Evolutionary conservation across 2,113 vertebrate species (phyloP).

Genomic region (Carollia perspicillata): DNA sequence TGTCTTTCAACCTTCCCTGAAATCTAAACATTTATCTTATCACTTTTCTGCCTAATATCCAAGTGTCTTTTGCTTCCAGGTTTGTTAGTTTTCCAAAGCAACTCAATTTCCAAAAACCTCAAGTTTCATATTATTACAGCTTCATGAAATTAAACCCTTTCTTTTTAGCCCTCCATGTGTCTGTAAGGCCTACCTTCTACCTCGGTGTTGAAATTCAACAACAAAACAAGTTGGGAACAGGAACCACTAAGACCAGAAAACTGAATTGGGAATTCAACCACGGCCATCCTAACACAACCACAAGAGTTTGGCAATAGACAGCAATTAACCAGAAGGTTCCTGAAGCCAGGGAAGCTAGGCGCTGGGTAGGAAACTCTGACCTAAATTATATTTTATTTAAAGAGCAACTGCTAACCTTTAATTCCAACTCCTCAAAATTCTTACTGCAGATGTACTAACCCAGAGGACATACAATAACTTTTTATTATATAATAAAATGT

Average conservation of each 20-base stretch:
- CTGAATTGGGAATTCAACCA: slow-evolving; percentile 23
- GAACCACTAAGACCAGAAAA: slow-evolving; percentile 43
- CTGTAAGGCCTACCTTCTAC: neutral
- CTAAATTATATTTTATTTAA: slow-evolving; percentile 51
- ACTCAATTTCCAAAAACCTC: slow-evolving; percentile 33
- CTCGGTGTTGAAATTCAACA: slow-evolving; percentile 32
- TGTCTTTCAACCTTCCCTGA: slow-evolving; percentile 44
- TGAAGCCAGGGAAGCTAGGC: neutral
- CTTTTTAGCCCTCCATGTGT: neutral
- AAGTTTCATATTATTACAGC: neutral
- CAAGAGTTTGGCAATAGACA: slow-evolving; percentile 33
- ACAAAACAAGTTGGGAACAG: slow-evolving; percentile 15
- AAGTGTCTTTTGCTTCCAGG: slow-evolving; percentile 49
- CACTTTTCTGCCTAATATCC: slow-evolving; percentile 67
- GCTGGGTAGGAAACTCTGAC: slow-evolving; percentile 22
- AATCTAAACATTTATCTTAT: slow-evolving; percentile 70
- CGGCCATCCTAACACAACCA: slow-evolving; percentile 24
- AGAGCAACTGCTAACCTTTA: slow-evolving; percentile 56
- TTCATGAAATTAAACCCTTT: slow-evolving; percentile 43
- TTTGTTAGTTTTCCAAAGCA: slow-evolving; percentile 58
- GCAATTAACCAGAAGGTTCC: slow-evolving; percentile 45
- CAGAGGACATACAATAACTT: slow-evolving; percentile 59
- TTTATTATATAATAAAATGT: slow-evolving; percentile 61
- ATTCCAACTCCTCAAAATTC: slow-evolving; percentile 47
- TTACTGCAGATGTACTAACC: slow-evolving; percentile 48